These are phyloP conservation scores for Ptyas mucosa DNA, from an alignment of 2,113 vertebrate species.

Conservation along the genomic window DNA sequence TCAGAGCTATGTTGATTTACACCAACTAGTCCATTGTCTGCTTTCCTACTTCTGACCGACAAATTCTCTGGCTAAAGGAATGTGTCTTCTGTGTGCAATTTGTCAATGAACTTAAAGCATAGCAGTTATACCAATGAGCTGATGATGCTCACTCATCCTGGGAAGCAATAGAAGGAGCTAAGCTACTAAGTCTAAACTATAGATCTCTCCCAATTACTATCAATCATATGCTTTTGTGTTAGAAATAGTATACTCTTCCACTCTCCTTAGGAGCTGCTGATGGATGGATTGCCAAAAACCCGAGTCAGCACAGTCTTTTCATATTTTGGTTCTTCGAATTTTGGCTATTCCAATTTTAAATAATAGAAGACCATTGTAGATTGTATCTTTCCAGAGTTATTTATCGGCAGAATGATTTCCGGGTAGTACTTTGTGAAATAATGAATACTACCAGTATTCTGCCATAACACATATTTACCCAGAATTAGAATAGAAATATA, in stretches of 20 bases:
- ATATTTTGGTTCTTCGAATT: fast-evolving
- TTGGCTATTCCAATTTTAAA: neutral
- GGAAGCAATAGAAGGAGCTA: neutral
- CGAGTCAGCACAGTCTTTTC: conserved; percentile 28
- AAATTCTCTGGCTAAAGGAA: neutral
- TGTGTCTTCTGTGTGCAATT: conserved; percentile 6
- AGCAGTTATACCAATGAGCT: fast-evolving
- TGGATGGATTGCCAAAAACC: neutral
- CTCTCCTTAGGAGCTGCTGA: neutral
- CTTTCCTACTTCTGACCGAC: neutral
- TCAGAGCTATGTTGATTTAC: conserved; percentile 12
- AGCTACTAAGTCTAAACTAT: neutral
- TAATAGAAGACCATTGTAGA: neutral
- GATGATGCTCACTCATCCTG: neutral
- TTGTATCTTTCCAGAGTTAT: neutral
- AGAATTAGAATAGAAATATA: neutral
- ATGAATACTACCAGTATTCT: neutral
- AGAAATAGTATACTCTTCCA: neutral
- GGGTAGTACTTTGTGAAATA: neutral
- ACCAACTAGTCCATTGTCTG: neutral
- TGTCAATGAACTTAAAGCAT: neutral
- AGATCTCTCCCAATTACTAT: neutral
- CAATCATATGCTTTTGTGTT: fast-evolving
- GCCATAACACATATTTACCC: neutral
- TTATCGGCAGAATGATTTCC: neutral